Evolutionary conservation across 64 coral and sea anemone genomes (phyloP).

Genomic region (Dendrophyllia cribrosa): DNA sequence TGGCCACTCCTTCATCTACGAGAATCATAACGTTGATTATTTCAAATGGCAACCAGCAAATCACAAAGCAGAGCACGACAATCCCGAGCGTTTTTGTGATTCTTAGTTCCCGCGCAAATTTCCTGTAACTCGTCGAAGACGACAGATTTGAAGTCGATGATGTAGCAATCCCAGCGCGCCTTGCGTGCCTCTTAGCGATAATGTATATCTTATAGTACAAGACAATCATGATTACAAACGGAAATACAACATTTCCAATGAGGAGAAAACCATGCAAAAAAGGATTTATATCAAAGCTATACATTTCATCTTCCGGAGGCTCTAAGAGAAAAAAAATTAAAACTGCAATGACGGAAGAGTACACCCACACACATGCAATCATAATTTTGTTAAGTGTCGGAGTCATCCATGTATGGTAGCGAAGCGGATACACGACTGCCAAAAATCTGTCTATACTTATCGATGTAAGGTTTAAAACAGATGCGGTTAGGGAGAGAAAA

Average conservation of each 20-base stretch:
- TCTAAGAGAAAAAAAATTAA: slow-evolving; percentile 65
- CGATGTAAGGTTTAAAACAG: slow-evolving; percentile 81
- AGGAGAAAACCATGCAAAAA: slow-evolving; percentile 77
- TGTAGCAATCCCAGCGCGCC: slow-evolving; percentile 28
- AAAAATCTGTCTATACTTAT: slow-evolving; percentile 84
- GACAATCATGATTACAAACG: slow-evolving; percentile 72
- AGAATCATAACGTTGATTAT: slow-evolving; percentile 79
- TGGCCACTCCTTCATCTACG: slow-evolving; percentile 56
- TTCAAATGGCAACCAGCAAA: slow-evolving; percentile 93
- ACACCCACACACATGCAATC: slow-evolving; percentile 66
- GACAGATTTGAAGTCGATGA: background rate
- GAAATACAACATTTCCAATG: slow-evolving; percentile 73
- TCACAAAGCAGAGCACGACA: slow-evolving; percentile 79
- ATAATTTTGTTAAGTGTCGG: slow-evolving; percentile 32
- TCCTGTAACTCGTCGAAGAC: background rate
- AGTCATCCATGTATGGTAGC: slow-evolving; percentile 66
- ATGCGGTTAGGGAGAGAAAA: slow-evolving; percentile 85
- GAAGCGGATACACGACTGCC: slow-evolving; percentile 81
- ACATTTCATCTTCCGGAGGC: slow-evolving; percentile 63
- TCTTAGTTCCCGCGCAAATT: slow-evolving; percentile 75
- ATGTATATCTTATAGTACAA: slow-evolving; percentile 90
- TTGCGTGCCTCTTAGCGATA: slow-evolving; percentile 79
- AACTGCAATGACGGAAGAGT: slow-evolving; percentile 54
- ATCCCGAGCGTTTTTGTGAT: slow-evolving; percentile 87
- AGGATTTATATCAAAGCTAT: slow-evolving; percentile 79